Base-by-base conservation (phyloP, 2,888 invertebrate genomes). In the Drosophila barbarae region DNA sequence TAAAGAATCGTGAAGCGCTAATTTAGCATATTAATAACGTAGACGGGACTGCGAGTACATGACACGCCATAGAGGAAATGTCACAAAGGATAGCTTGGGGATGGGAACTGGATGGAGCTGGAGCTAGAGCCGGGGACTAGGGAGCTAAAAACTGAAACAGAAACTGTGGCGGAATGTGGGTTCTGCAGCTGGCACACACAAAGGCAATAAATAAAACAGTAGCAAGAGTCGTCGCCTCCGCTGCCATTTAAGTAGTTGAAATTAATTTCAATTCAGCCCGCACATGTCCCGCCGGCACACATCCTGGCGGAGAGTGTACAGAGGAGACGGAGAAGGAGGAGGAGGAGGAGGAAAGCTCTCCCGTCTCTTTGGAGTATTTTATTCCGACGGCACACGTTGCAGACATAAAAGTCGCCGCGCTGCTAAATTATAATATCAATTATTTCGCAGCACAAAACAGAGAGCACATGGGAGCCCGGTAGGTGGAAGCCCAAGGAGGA, bases 1-100 rank as follows among this genome's bases (percentile, higher is more conserved):
- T 85, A 80, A 76, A 73, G 69, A 80, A 83, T 78, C 84, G 77
- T 74, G 73, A 69, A 83, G 65, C 69, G 69, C 84, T 71, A 81
- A 85, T 85, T 85, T 85, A 71, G 82, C 85, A 85, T 81, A 85
- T 84, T 85, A 85, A 81, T 77, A 75, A 85, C 64, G 60, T 58
- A 46, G 61, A 56, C 39, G 56, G 49, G 60, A 32, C 49, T 39
- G 23, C 49, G 35, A 32, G 46, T 47, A 47, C 46, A 44, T 21
- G 55, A 66, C 50, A 53, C 60, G 65, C 46, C 32, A 58, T 59
- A 56, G 69, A 54, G 47, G 28, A 53, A 61, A 30, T 13, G 28
- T 52, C 51, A 23, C 32, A 44, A 57, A 60, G 61, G 47, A 65
- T 46, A 41, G 44, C 56, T 50, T 7, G 13, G 7, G 21, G 39